Conservation (phyloP, 1,140 invertebrate genomes). For the Ylistrum balloti region DNA sequence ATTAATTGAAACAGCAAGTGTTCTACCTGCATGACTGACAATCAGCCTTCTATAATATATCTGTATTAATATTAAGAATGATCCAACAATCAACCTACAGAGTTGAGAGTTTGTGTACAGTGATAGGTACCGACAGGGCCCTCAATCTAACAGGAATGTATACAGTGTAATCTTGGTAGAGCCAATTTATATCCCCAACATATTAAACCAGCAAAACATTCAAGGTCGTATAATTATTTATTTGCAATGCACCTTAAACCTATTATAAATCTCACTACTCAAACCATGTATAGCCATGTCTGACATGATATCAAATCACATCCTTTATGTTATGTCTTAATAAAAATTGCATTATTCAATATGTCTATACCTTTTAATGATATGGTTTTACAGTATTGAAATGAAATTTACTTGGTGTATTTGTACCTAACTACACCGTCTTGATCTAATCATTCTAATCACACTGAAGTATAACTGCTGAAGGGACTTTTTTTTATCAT, state of each 20-base stretch:
- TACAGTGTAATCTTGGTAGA: not conserved
- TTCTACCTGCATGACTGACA: not conserved
- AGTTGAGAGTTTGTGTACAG: not conserved
- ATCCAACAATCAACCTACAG: not conserved
- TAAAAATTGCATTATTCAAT: not conserved
- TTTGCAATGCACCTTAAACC: slow-evolving; percentile 20
- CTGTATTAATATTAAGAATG: slow-evolving; percentile 23
- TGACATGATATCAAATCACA: not conserved
- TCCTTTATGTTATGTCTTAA: not conserved
- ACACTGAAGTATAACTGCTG: too few species aligned
- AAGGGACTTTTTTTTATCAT: too few species aligned
- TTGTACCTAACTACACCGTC: too few species aligned
- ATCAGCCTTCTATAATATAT: slow-evolving; percentile 34
- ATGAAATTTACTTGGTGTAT: too few species aligned
- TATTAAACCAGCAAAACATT: slow-evolving; percentile 11
- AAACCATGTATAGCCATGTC: not conserved
- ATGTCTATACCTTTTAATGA: not conserved
- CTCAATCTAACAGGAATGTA: not conserved
- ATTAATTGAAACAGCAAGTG: slow-evolving; percentile 11
- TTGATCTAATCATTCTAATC: too few species aligned
- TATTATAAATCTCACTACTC: not conserved
- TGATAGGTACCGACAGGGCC: not conserved
- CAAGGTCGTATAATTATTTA: not conserved
- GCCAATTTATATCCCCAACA: not conserved
- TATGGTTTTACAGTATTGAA: too few species aligned